Conservation (phyloP, 2,797 vertebrate species). For the Cirrhinus molitorella region DNA sequence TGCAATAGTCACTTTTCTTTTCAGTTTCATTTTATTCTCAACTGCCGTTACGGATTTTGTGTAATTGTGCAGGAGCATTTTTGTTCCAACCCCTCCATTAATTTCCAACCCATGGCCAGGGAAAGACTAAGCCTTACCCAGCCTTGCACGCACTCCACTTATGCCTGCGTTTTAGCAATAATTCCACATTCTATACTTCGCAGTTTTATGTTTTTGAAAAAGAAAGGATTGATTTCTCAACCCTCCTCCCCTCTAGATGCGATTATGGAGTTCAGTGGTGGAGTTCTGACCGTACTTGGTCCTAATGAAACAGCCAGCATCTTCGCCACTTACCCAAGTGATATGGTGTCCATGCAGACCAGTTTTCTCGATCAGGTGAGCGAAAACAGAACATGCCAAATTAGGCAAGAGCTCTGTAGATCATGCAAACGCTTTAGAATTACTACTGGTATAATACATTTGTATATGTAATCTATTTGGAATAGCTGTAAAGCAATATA, state of each 20-base stretch:
- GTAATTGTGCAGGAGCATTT: no score
- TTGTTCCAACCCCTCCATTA: no score
- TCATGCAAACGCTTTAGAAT: neutral
- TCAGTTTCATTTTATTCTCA: no score
- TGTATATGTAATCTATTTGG: neutral
- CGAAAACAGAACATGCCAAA: neutral
- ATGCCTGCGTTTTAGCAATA: neutral
- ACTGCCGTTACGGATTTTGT: no score
- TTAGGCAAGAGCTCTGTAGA: neutral
- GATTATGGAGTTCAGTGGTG: slow-evolving; percentile 81
- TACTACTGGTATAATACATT: neutral
- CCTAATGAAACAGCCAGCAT: slow-evolving; percentile 86
- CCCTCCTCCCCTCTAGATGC: slow-evolving; percentile 74
- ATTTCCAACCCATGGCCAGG: no score
- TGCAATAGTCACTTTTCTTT: no score
- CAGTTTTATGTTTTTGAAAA: neutral
- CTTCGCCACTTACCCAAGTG: slow-evolving; percentile 85
- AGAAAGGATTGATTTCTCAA: neutral
- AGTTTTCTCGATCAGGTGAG: slow-evolving; percentile 86
- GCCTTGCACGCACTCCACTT: no score
- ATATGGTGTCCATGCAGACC: slow-evolving; percentile 71
- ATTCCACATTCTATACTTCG: neutral
- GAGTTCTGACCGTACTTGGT: slow-evolving; percentile 78
- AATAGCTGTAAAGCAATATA: neutral
- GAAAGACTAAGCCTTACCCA: no score